phyloP scores from a whole-genome alignment of 2,888 invertebrate species.

The Rhingia campestris region DNA sequence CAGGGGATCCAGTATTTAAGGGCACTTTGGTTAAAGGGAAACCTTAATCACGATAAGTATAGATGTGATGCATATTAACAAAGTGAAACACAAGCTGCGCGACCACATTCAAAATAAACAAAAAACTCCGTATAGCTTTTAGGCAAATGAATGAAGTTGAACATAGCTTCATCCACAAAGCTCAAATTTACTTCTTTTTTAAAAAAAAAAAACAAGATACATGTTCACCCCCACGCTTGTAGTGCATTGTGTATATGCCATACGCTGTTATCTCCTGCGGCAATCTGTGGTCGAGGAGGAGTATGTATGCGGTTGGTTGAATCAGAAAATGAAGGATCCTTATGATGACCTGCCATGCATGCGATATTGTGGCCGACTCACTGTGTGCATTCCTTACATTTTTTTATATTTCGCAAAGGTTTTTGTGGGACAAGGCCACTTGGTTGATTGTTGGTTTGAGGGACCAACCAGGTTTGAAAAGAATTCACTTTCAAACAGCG shows the following conservation, averaged over 20 bases:
- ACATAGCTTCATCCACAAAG: neutral
- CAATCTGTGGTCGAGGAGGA: constrained; percentile 43
- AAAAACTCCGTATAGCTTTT: constrained; percentile 40
- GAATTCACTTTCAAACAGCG: constrained; percentile 41
- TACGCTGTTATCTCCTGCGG: constrained; percentile 59
- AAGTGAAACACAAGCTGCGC: constrained; percentile 35
- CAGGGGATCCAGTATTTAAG: neutral
- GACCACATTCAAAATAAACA: constrained; percentile 2
- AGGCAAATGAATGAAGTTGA: constrained; percentile 41
- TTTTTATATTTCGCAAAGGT: constrained; percentile 17
- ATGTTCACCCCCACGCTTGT: constrained; percentile 22
- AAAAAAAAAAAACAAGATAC: constrained; percentile 26
- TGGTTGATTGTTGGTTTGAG: constrained; percentile 21
- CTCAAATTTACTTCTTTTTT: neutral
- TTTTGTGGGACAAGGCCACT: constrained; percentile 65
- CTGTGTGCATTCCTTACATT: constrained; percentile 45
- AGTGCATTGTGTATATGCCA: constrained; percentile 38
- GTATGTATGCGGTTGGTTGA: constrained; percentile 59
- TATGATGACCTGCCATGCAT: constrained; percentile 71
- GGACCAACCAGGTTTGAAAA: constrained; percentile 15
- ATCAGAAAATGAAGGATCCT: constrained; percentile 62
- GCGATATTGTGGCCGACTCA: constrained; percentile 54
- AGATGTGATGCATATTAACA: constrained; percentile 46
- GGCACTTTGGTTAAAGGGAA: constrained; percentile 6
- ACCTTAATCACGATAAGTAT: constrained; percentile 60